These are phyloP conservation scores for Penelope pileata DNA, from an alignment of 2,113 vertebrate species.

Conservation along the genomic window DNA sequence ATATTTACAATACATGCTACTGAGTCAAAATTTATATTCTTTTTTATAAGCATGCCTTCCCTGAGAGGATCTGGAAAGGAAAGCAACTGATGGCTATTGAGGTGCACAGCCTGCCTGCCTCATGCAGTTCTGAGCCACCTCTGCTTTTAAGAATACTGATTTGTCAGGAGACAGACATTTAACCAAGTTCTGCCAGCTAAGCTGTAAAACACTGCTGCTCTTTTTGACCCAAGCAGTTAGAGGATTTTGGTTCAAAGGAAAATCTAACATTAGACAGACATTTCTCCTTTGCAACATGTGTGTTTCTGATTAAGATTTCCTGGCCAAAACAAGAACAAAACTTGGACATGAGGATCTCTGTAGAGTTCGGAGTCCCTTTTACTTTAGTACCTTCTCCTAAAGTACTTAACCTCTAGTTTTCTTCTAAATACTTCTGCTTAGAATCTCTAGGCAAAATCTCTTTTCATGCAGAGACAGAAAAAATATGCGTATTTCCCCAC, in stretches of 20 bases:
- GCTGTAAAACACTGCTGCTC: neutral
- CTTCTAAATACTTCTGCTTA: neutral
- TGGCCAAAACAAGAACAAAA: neutral
- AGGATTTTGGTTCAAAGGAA: slow-evolving; percentile 19
- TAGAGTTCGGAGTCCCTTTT: neutral
- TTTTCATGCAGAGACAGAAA: neutral
- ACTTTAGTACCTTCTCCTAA: neutral
- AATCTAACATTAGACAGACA: neutral
- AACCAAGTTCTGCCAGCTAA: neutral
- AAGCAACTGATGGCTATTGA: neutral
- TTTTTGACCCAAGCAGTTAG: neutral
- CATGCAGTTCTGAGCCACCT: neutral
- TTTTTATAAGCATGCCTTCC: neutral
- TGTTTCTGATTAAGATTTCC: neutral
- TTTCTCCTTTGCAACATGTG: neutral
- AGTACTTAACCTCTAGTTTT: neutral
- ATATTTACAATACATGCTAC: neutral
- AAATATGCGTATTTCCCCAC: neutral
- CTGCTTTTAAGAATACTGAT: neutral
- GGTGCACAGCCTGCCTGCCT: neutral
- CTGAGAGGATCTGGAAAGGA: neutral
- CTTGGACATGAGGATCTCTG: neutral
- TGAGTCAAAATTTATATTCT: neutral
- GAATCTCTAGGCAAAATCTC: neutral
- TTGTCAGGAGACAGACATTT: slow-evolving; percentile 16